Conservation (phyloP, 2,888 invertebrate species). For the Clunio marinus region DNA sequence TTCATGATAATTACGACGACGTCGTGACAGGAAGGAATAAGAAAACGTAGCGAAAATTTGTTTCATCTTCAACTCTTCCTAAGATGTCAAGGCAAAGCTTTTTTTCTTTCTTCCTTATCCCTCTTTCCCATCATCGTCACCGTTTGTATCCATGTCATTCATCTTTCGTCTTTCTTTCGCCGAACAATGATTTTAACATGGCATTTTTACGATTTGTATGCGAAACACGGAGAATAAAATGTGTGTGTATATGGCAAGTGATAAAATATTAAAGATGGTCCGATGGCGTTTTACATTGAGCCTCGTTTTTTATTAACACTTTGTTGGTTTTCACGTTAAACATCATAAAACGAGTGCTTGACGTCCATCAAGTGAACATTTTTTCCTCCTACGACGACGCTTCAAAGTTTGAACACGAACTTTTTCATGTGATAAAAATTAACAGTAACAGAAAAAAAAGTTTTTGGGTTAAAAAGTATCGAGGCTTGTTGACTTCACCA, state of each 20-base stretch:
- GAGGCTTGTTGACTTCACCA: background rate
- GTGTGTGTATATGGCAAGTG: background rate
- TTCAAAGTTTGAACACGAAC: background rate
- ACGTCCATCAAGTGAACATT: conserved; percentile 4
- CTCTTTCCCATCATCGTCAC: too few relatives aligned
- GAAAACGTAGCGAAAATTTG: too few relatives aligned
- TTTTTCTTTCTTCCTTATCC: too few relatives aligned
- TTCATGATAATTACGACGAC: background rate
- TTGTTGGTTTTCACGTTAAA: background rate
- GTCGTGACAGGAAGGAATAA: too few relatives aligned
- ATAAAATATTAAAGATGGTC: conserved; percentile 10
- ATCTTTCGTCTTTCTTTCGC: background rate
- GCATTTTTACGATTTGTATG: background rate
- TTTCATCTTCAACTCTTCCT: too few relatives aligned
- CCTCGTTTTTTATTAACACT: conserved; percentile 6
- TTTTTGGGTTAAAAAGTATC: background rate
- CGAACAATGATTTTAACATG: background rate
- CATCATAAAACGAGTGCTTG: background rate
- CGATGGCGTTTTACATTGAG: too few relatives aligned
- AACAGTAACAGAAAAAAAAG: too few relatives aligned
- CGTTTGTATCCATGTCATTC: background rate
- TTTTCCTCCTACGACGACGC: background rate
- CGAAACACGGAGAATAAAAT: background rate
- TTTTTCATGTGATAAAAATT: too few relatives aligned
- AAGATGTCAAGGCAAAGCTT: too few relatives aligned